Percentiles rank a stretch among this genome's conserved stretches.
Conservation (phyloP, 2,888 invertebrate genomes). For the Epicampocera succincta region DNA sequence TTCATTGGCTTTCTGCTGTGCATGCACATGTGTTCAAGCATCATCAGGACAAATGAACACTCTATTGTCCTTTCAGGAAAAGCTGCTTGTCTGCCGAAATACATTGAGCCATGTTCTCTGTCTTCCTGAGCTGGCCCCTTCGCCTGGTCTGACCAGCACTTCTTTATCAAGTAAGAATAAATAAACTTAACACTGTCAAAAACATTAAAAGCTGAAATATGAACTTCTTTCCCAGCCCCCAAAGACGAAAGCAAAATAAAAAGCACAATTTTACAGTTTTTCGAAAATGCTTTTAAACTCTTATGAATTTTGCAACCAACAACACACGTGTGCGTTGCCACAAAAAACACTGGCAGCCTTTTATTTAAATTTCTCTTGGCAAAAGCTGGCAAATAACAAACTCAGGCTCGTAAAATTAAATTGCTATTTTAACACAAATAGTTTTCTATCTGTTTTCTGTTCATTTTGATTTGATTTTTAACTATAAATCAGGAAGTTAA, state of each 20-base stretch:
- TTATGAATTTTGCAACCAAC: not conserved
- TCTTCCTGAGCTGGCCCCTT: not conserved
- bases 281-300: slow-evolving; percentile 13
- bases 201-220: slow-evolving; percentile 56
- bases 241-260: too few species aligned
- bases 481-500: slow-evolving; percentile 79
- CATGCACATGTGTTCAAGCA: slow-evolving; percentile 11
- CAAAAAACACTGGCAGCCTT: slow-evolving; percentile 7
- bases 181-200: slow-evolving; percentile 28
- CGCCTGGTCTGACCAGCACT: slow-evolving; percentile 15
- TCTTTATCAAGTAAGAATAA: not conserved
- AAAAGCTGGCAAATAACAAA: not conserved
- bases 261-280: slow-evolving; percentile 9
- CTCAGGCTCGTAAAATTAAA: slow-evolving; percentile 27
- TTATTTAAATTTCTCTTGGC: not conserved
- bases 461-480: slow-evolving; percentile 72
- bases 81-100: slow-evolving; percentile 13
- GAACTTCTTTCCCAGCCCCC: slow-evolving; percentile 67
- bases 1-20: not conserved
- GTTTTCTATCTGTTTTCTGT: slow-evolving; percentile 9
- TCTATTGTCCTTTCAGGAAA: slow-evolving; percentile 29
- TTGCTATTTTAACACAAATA: slow-evolving; percentile 41
- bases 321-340: not conserved
- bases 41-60: slow-evolving; percentile 29
- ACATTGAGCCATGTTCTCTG: slow-evolving; percentile 16